Conservation (phyloP, 53 echinoderm and acorn worm genomes). For the Astropecten irregularis region DNA sequence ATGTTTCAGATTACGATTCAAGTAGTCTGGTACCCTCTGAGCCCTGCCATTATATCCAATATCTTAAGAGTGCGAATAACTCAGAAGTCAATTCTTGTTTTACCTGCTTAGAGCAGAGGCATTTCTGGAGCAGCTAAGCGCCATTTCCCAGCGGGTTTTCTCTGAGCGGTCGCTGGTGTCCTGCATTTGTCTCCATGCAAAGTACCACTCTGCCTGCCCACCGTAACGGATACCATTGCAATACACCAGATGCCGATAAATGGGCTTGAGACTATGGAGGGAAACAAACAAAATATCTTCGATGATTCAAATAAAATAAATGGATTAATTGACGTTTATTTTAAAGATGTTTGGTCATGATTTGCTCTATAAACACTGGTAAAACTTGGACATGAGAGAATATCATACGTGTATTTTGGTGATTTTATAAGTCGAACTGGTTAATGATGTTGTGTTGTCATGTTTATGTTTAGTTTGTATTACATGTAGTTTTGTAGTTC, state of each 20-base stretch:
- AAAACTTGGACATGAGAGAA: no score
- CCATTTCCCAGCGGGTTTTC: conserved; percentile 58
- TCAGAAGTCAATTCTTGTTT: not conserved
- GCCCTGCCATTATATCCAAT: not conserved
- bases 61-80: no score
- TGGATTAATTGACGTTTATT: no score
- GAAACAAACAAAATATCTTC: no score
- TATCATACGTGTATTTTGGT: no score
- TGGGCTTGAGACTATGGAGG: conserved; percentile 47
- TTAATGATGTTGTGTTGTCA: no score
- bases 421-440: no score
- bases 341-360: not conserved
- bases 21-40: no score
- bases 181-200: conserved; percentile 55
- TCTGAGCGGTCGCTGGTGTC: conserved; percentile 39
- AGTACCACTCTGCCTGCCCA: conserved; percentile 74
- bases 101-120: conserved; percentile 62
- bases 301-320: not conserved
- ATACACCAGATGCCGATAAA: conserved; percentile 51
- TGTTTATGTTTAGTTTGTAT: no score
- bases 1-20: no score
- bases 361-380: not conserved
- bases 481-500: no score
- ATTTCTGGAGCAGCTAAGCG: conserved; percentile 63
- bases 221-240: conserved; percentile 79